Evolutionary conservation across 2,113 vertebrate genomes (phyloP).

Genomic region (Oplegnathus fasciatus): DNA sequence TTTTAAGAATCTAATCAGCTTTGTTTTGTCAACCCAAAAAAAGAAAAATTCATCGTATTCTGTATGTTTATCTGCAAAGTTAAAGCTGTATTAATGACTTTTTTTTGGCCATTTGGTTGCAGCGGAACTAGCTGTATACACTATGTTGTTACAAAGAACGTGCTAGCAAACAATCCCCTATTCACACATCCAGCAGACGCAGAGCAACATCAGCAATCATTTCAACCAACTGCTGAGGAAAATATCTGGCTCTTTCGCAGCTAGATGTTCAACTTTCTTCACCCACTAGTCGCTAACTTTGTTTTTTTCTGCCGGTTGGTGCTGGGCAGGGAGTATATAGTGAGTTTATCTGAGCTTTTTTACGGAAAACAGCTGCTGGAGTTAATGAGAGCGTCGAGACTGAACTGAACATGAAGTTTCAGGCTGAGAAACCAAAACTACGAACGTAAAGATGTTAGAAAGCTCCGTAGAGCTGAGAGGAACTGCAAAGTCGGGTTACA

Average conservation of each 20-base stretch:
- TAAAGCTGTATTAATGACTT: not conserved
- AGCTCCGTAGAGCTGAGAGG: no score
- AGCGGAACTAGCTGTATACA: not conserved
- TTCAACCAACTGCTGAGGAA: not conserved
- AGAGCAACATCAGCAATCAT: not conserved
- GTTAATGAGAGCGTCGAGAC: not conserved
- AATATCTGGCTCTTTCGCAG: no score
- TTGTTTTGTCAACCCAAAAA: not conserved
- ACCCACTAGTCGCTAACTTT: no score
- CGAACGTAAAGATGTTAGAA: no score
- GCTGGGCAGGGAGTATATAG: no score
- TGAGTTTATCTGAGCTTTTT: not conserved
- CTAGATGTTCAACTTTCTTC: no score
- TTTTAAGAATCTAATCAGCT: not conserved
- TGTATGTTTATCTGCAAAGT: not conserved
- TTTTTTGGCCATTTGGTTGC: not conserved
- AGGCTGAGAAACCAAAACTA: no score
- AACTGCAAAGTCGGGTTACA: not conserved
- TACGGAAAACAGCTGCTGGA: not conserved
- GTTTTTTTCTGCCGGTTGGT: no score
- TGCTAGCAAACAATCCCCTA: not conserved
- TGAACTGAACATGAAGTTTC: not conserved
- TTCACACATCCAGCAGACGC: no score
- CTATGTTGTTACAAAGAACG: no score
- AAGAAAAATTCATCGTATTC: not conserved